Base-by-base conservation (phyloP, 2,888 invertebrate species). In the Lasioglossum villosulum region DNA sequence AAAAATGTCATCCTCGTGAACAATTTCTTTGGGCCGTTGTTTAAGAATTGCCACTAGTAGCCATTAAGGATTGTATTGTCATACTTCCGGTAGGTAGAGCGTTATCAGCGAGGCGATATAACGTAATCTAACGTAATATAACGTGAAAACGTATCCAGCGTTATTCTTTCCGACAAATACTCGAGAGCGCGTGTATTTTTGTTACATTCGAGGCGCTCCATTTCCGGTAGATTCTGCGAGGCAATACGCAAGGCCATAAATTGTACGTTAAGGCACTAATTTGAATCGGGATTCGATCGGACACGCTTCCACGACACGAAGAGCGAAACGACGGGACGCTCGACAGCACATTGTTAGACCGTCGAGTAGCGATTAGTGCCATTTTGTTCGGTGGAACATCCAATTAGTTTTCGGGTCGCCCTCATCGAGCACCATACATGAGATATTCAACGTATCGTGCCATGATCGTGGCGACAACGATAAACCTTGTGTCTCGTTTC, bases 261-360 rank as follows among this genome's bases (percentile, higher is more conserved):
- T 87, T 84, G 23, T 68, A 82, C 42, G 71, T 85, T 87, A 87
- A 87, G 89, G 89, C 84, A 89, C 89, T 89, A 86, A 77, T 83
- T 82, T 70, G 79, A 75, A 77, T 76, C 77, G 78, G 77, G 78
- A 87, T 81, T 78, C 63, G 59, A 84, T 78, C 70, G 59, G 30
- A 77, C 78, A 86, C n/a, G 27, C 10, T 86, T 70, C 68, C 42
- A 59, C 80, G 66, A 72, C 30, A 34, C 68, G 30, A 78, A 76
- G 42, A 70, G 77, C 79, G 48, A 81, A 4, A n/a, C 16, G 73
- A 34, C 19, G 78, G 45, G 45, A 78, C 59, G 72, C 63, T 76
- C 70, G 66, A 39, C 48, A 84, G 68, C 27, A 78, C 79, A 80
- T 72, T 52, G 39, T 77, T 78, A 70, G 82, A 82, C 80, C 85